Base-by-base conservation (phyloP, 2,888 invertebrate genomes). In the Erannis defoliaria region DNA sequence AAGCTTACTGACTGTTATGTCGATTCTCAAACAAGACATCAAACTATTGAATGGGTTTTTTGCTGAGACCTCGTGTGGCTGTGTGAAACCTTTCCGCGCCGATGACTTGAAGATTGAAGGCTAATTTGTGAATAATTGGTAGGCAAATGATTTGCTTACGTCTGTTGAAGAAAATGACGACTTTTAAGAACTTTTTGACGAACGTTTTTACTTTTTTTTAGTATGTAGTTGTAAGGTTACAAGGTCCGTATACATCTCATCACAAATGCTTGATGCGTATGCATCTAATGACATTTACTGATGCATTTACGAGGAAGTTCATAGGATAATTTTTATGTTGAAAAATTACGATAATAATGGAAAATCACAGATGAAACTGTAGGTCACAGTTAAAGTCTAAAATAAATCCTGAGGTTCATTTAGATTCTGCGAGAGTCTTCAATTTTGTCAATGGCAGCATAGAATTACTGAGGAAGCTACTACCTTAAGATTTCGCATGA, bases 41-140 rank as follows among this genome's bases (percentile, higher is more conserved):
- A 35, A 45, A 29, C 42, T 48, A 45, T 51, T 56, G 51, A 55
- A 59, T 64, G 59, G 14, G 0, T 42, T 55, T 45, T 56, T 55
- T 64, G 42, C 35, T 12, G 43, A 48, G 40, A 26, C 31, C 51
- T 53, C 56, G 56, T 62, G 35, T 46, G 56, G 55, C 62, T 67
- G 62, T 43, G 55, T 53, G 62, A 68, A 70, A 62, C 62, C 68
- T 69, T 58, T 64, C 67, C 63, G 51, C 61, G 53, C 37, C 48
- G 54, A 64, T 70, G 51, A 58, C 54, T 68, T 55, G 40, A 50
- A 18, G 14, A 54, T 46, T 61, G 43, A 64, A 54, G 10, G 40
- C 37, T 55, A 58, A 58, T 63, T 63, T 58, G 38, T 48, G 19
- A 59, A 48, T 53, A 51, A 54, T 58, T 57, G 21, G 31, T 16